Evolutionary conservation across 2,797 vertebrate genomes (phyloP).

Genomic region (Tamandua tetradactyla): DNA sequence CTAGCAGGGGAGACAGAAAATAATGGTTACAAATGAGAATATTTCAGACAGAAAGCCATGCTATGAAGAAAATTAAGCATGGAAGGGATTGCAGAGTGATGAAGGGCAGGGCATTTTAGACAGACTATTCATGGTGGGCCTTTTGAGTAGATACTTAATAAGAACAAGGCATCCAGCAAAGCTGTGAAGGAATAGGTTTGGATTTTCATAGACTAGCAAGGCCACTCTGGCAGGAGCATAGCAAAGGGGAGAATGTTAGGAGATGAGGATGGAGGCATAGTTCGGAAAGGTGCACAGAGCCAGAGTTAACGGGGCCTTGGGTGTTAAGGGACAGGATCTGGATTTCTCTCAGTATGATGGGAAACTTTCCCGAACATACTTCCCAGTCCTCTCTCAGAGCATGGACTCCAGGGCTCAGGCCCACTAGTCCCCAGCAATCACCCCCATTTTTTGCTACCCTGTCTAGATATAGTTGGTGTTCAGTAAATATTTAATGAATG

Average conservation of each 20-base stretch:
- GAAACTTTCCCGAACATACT: neutral
- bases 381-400: neutral
- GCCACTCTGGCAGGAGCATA: neutral
- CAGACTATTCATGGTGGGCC: neutral
- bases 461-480: neutral
- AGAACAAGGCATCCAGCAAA: neutral
- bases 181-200: neutral
- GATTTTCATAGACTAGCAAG: neutral
- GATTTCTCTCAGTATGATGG: neutral
- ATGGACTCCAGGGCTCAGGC: neutral
- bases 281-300: neutral
- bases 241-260: neutral
- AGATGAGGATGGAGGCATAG: neutral
- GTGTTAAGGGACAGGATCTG: neutral
- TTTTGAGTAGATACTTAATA: neutral
- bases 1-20: neutral
- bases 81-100: neutral
- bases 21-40: neutral
- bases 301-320: accelerated
- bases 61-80: neutral
- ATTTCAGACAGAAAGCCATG: neutral
- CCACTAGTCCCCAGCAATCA: neutral
- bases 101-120: neutral
- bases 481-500: neutral
- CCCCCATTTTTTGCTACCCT: neutral